Evolutionary conservation across 2,888 invertebrate genomes (phyloP).

Genomic region (Rhingia campestris): DNA sequence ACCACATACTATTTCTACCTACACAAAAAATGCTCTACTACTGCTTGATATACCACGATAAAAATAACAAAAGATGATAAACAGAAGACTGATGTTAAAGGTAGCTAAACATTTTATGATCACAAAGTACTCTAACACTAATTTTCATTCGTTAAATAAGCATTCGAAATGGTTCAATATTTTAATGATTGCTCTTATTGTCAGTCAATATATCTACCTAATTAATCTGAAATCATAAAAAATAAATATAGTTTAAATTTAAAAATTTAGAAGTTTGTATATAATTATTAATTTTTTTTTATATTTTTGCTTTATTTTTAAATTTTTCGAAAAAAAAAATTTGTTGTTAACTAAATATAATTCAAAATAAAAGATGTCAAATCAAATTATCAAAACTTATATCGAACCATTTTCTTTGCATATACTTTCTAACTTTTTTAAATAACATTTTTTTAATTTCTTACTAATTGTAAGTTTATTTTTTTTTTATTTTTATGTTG

Average conservation of each 20-base stretch:
- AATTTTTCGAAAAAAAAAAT: too few species aligned
- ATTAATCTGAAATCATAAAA: too few species aligned
- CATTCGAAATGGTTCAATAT: slow-evolving; percentile 19
- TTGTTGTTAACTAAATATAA: too few species aligned
- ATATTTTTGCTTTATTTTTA: too few species aligned
- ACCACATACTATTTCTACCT: slow-evolving; percentile 52
- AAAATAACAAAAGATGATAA: slow-evolving; percentile 77
- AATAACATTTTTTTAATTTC: slow-evolving; percentile 35
- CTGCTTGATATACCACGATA: slow-evolving; percentile 61
- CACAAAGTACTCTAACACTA: background rate
- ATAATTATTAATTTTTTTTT: too few species aligned
- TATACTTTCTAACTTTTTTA: background rate
- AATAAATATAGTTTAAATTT: too few species aligned
- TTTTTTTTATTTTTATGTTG: slow-evolving; percentile 33
- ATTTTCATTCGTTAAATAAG: background rate
- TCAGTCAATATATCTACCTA: too few species aligned
- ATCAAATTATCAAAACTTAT: background rate
- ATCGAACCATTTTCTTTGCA: background rate
- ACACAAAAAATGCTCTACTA: slow-evolving; percentile 56
- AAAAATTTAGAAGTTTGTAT: too few species aligned
- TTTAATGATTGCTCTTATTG: background rate
- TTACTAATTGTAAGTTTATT: slow-evolving; percentile 2
- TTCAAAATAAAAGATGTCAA: too few species aligned
- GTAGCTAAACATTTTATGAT: slow-evolving; percentile 75
- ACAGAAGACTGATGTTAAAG: slow-evolving; percentile 78